Evolutionary conservation across 2,797 vertebrate species (phyloP).

Genomic region (Catharus ustulatus): DNA sequence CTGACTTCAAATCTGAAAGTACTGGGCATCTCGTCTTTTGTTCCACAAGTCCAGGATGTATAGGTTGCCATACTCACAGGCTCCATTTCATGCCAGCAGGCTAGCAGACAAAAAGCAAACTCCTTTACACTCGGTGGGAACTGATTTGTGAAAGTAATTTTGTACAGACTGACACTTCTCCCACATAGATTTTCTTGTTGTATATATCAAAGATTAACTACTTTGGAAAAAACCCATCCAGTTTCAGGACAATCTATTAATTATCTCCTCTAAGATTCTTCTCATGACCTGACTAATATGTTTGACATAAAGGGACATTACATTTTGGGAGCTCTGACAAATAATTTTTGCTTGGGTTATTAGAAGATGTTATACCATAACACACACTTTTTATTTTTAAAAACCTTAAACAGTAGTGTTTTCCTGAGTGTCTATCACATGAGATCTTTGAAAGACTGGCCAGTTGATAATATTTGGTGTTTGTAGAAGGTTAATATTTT

Average conservation of each 20-base stretch:
- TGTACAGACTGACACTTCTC: neutral
- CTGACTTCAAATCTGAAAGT: neutral
- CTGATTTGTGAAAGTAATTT: neutral
- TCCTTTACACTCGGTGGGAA: neutral
- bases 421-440: neutral
- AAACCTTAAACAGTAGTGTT: neutral
- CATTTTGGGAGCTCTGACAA: neutral
- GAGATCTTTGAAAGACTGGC: neutral
- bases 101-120: neutral
- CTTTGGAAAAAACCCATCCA: neutral
- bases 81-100: neutral
- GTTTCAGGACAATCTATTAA: neutral
- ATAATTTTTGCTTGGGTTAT: neutral
- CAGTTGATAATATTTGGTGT: neutral
- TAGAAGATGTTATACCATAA: neutral
- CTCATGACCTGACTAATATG: neutral
- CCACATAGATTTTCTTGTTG: accelerated
- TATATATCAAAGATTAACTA: neutral
- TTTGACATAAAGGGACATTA: neutral
- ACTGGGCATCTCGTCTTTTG: accelerated
- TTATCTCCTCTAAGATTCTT: neutral
- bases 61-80: neutral
- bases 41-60: neutral
- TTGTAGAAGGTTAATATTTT: accelerated
- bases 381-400: neutral